A percentile compares a stretch with the other conserved stretches of the same genome.
Conservation (phyloP, 2,113 vertebrate species). For the Petrocephalus zakoni region DNA sequence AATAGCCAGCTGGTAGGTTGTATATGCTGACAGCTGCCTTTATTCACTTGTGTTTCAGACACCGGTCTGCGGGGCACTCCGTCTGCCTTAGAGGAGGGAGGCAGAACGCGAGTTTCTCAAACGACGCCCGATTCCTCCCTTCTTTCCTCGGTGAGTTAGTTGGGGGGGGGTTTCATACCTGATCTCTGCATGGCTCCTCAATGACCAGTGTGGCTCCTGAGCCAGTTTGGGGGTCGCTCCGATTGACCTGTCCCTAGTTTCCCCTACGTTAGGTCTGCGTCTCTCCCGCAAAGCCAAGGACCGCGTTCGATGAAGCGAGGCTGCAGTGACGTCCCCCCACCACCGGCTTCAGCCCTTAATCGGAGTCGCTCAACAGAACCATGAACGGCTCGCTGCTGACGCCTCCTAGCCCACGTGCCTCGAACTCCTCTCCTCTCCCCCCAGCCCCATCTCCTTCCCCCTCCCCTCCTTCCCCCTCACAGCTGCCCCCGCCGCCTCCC, state of each 20-base stretch:
- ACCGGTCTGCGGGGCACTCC: not conserved
- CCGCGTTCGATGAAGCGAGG: not conserved
- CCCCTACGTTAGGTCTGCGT: not conserved
- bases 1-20: not conserved
- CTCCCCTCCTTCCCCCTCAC: slow-evolving; percentile 57
- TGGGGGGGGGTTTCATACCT: not conserved
- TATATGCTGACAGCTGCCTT: not conserved
- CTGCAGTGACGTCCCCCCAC: not conserved
- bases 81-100: not conserved
- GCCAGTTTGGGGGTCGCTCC: not conserved
- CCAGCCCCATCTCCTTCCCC: slow-evolving; percentile 62
- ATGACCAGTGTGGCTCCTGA: not conserved
- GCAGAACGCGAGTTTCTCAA: not conserved
- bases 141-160: not conserved
- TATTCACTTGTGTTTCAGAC: slow-evolving; percentile 22
- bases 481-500: slow-evolving; percentile 52
- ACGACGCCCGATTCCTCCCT: not conserved
- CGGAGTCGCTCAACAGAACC: slow-evolving; percentile 12
- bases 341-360: not conserved
- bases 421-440: slow-evolving; percentile 59
- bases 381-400: slow-evolving; percentile 67
- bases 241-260: not conserved
- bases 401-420: slow-evolving; percentile 60
- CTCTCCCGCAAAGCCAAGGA: not conserved
- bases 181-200: not conserved